Evolutionary conservation across 2,113 vertebrate genomes (phyloP), one percentile per base, ranked within the genome.

Genomic region (Megalops atlanticus): DNA sequence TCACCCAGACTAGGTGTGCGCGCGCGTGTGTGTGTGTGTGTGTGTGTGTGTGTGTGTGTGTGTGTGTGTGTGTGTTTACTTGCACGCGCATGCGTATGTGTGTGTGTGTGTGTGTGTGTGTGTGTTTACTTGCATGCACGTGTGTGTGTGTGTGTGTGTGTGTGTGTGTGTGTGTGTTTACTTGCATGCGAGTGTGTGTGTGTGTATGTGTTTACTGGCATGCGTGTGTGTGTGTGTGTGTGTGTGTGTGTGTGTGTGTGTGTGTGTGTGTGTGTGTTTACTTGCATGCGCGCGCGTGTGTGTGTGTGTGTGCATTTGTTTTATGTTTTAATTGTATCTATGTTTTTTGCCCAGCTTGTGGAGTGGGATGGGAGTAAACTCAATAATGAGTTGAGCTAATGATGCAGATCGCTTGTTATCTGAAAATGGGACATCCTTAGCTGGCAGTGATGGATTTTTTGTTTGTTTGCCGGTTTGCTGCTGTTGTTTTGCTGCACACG

Each of bases 381-480:
- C 36, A 36, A 58, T 33, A 18, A 81, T 81, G 41, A 47, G 45
- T 76, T 54, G 12, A 38, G 27, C 33, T 80, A 74, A 58, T 74
- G 47, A 75, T 68, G 52, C 36, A 45, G 7, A 64, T 8, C 47
- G 45, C 31, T 14, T 16, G 33, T 76, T 43, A 75, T 58, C 31
- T 80, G 40, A 70, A 79, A 79, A 52, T 54, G n/a, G 43, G 80
- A 49, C 45, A 54, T 54, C 40, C 5, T 54, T 49, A 15, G 11
- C 41, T 43, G 31, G 12, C 52, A 76, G 74, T 76, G 35, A 52
- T 16, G 39, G 2, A 18, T 39, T 16, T 43, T 58, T 58, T 54
- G 15, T 14, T 16, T 76, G 14, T 12, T 35, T 77, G 18, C 35
- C 36, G 10, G 0, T 24, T 11, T 21, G 21, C 74, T 74, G 14